These are phyloP conservation scores for Unio pictorum DNA, from an alignment of 2,888 invertebrate species.

Conservation along the genomic window DNA sequence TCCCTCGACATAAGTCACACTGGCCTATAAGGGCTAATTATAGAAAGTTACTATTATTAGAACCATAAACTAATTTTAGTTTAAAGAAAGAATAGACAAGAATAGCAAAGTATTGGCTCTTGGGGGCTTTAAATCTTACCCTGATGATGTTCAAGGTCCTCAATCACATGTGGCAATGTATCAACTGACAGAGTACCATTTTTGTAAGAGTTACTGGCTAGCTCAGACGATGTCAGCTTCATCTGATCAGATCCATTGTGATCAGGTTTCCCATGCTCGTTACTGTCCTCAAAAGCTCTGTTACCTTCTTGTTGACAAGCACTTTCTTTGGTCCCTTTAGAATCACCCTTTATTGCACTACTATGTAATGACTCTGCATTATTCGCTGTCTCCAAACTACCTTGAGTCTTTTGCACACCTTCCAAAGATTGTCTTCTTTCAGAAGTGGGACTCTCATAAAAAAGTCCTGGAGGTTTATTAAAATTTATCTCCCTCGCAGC, in stretches of 20 bases:
- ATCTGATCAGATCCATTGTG: slow-evolving; percentile 1
- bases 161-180: slow-evolving; percentile 23
- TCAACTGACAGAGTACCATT: slow-evolving; percentile 24
- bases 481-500: slow-evolving; percentile 44
- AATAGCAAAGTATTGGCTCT: background rate
- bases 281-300: background rate
- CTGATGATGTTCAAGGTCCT: slow-evolving; percentile 18
- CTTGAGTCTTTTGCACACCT: too few species aligned
- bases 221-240: background rate
- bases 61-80: too few species aligned
- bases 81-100: background rate
- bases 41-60: too few species aligned
- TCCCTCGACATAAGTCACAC: too few species aligned
- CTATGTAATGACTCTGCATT: too few species aligned
- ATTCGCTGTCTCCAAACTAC: too few species aligned
- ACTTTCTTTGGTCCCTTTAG: too few species aligned
- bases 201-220: background rate
- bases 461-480: slow-evolving; percentile 3
- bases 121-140: slow-evolving; percentile 10
- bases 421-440: too few species aligned
- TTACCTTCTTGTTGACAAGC: too few species aligned
- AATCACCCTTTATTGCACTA: too few species aligned
- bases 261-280: slow-evolving; percentile 1
- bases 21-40: too few species aligned
- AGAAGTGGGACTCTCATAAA: background rate